phyloP scores from a whole-genome alignment of 1,140 invertebrate genomes.

The Papilio polytes region DNA sequence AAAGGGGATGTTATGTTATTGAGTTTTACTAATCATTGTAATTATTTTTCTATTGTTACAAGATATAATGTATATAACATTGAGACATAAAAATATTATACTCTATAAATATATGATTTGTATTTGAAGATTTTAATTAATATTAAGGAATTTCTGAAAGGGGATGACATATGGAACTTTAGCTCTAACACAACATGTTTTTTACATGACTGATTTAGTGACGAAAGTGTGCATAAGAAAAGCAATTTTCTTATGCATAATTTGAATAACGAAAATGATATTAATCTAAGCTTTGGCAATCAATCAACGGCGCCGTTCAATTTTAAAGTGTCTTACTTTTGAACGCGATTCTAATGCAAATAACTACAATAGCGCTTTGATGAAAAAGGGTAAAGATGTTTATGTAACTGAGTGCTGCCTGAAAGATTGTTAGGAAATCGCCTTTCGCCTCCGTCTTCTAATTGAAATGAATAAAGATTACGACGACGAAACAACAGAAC shows the following conservation, averaged over 20 bases:
- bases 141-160: background rate
- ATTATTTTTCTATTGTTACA: background rate
- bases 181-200: conserved; percentile 5
- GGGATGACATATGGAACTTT: background rate
- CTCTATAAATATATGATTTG: background rate
- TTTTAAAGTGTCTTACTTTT: conserved; percentile 51
- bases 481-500: conserved; percentile 38
- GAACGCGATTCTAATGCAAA: conserved; percentile 72
- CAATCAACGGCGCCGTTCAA: conserved; percentile 24
- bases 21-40: background rate
- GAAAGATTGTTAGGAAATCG: conserved; percentile 63
- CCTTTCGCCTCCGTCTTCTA: conserved; percentile 60
- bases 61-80: background rate
- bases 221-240: conserved; percentile 23
- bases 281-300: conserved; percentile 29
- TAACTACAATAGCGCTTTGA: conserved; percentile 56
- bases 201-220: background rate
- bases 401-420: conserved; percentile 69
- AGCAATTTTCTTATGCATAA: conserved; percentile 27
- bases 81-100: too few species aligned
- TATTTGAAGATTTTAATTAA: background rate
- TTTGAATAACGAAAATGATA: conserved; percentile 30
- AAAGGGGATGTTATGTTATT: background rate
- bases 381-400: conserved; percentile 74
- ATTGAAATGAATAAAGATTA: conserved; percentile 76